These are phyloP conservation scores for Drosophila paranaensis DNA, from an alignment of 2,888 invertebrate species.

Conservation along the genomic window DNA sequence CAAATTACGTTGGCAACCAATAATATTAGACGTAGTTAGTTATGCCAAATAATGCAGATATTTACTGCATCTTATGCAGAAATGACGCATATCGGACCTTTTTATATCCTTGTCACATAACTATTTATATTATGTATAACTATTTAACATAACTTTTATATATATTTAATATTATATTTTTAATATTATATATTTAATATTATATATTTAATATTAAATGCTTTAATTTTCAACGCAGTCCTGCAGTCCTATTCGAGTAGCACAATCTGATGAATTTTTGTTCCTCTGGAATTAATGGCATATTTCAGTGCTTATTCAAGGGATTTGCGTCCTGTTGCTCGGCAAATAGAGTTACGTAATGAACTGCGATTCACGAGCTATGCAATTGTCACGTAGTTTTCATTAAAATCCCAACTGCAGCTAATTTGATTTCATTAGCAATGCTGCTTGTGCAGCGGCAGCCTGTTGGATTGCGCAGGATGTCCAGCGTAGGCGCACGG, in stretches of 20 bases:
- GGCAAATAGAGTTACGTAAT: neutral
- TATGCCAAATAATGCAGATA: neutral
- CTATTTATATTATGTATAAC: too few relatives aligned
- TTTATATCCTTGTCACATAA: neutral
- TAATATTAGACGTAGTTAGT: neutral
- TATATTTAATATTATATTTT: too few relatives aligned
- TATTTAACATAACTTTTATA: too few relatives aligned
- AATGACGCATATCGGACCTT: neutral
- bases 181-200: too few relatives aligned
- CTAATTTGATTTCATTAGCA: conserved; percentile 50
- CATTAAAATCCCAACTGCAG: conserved; percentile 36
- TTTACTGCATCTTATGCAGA: neutral
- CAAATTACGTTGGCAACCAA: neutral
- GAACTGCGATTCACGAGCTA: conserved; percentile 4
- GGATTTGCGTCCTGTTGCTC: neutral
- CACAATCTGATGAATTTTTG: neutral
- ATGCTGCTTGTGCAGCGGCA: conserved; percentile 12
- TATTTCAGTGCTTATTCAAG: neutral
- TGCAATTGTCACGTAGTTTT: conserved; percentile 23
- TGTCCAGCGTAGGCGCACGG: neutral
- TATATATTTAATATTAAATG: too few relatives aligned
- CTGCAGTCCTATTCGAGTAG: neutral
- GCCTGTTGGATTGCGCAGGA: conserved; percentile 4
- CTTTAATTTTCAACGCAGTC: too few relatives aligned
- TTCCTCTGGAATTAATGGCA: neutral